phyloP scores from a whole-genome alignment of 2,797 vertebrate species.

The Spinibarbus caldwelli region DNA sequence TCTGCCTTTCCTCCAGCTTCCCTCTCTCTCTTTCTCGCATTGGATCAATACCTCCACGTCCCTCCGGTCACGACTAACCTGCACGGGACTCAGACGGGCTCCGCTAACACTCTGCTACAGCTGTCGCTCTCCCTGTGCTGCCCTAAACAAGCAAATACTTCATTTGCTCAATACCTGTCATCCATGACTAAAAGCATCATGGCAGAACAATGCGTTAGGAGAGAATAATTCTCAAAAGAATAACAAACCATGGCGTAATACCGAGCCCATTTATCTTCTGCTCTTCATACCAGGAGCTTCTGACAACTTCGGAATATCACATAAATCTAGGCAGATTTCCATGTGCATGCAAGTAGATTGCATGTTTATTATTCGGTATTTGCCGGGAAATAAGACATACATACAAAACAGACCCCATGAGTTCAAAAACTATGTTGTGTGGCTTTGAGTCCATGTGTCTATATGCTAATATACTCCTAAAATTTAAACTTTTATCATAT shows the following conservation, averaged over 20 bases:
- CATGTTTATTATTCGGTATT: conserved; percentile 20
- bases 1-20: conserved; percentile 18
- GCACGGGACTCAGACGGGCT: conserved; percentile 54
- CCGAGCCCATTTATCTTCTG: conserved; percentile 50
- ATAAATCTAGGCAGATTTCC: conserved; percentile 49
- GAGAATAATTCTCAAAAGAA: conserved; percentile 54
- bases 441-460: not conserved
- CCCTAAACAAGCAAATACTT: conserved; percentile 63
- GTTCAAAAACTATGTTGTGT: not conserved
- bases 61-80: conserved; percentile 65
- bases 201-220: conserved; percentile 57
- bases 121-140: conserved; percentile 56
- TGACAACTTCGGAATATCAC: conserved; percentile 54
- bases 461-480: not conserved
- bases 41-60: conserved; percentile 71
- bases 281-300: conserved; percentile 40
- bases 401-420: not conserved
- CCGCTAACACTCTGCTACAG: conserved; percentile 49
- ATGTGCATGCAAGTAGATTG: conserved; percentile 18
- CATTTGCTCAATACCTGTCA: conserved; percentile 61
- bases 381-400: not conserved
- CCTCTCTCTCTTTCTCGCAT: conserved; percentile 51
- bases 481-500: not conserved
- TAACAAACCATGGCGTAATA: conserved; percentile 40
- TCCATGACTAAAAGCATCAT: conserved; percentile 61